A percentile compares a stretch with the other conserved stretches of the same genome.
Conservation (phyloP, 1,140 invertebrate species). For the Cecropterus lyciades region DNA sequence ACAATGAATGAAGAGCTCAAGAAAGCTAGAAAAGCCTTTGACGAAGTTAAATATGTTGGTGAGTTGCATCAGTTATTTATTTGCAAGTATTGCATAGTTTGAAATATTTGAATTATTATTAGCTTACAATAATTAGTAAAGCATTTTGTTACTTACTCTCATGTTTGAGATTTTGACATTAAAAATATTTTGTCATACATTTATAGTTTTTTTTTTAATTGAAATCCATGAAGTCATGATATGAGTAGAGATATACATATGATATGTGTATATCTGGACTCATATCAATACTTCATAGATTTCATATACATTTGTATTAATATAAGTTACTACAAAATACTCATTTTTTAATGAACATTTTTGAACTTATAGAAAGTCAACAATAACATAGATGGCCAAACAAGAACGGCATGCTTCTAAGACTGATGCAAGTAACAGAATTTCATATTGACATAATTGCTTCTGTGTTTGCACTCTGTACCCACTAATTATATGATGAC, state of each 20-base stretch:
- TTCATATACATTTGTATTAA: background rate
- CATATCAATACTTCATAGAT: background rate
- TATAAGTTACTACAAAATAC: too few relatives aligned
- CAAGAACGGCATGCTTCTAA: conserved; percentile 69
- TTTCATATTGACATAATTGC: conserved; percentile 69
- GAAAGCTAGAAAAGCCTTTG: conserved; percentile 99
- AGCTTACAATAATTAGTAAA: conserved; percentile 1
- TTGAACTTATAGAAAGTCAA: conserved; percentile 80
- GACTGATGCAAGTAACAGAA: conserved; percentile 81
- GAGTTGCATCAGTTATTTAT: conserved; percentile 45
- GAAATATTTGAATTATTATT: background rate
- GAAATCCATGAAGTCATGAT: too few relatives aligned
- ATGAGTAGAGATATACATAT: too few relatives aligned
- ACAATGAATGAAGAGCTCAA: conserved; percentile 99
- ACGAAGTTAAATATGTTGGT: conserved; percentile 97
- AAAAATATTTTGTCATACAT: background rate
- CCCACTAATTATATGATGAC: conserved; percentile 35
- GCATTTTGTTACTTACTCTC: background rate
- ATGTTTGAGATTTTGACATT: background rate
- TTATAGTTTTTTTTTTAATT: too few relatives aligned
- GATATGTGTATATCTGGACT: too few relatives aligned
- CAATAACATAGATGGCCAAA: conserved; percentile 70
- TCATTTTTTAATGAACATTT: conserved; percentile 51
- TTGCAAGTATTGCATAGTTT: conserved; percentile 11
- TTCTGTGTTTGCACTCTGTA: conserved; percentile 66